These are phyloP conservation scores for Oscheius sp. DNA, from an alignment of 2,888 invertebrate species.

Conservation along the genomic window DNA sequence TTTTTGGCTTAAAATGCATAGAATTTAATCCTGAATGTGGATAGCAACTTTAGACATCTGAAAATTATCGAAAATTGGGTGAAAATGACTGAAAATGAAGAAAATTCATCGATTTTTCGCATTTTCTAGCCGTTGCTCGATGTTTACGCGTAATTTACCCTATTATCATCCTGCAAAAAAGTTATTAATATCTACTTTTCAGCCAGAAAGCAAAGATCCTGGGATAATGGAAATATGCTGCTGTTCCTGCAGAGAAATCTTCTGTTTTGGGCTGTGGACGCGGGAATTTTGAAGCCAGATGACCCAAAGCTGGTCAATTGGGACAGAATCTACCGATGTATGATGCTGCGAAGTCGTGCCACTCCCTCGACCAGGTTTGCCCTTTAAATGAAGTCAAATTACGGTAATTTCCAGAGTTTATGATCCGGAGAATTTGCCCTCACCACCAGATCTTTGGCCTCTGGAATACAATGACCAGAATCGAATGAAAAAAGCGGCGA, in stretches of 20 bases:
- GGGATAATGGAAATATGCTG: conserved; percentile 4
- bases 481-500: too few relatives aligned
- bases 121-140: too few relatives aligned
- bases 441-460: not conserved
- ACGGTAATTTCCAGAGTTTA: not conserved
- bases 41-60: too few relatives aligned
- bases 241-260: conserved; percentile 1
- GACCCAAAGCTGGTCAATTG: not conserved
- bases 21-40: too few relatives aligned
- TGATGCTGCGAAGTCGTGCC: not conserved
- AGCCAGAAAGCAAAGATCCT: not conserved
- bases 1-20: too few relatives aligned
- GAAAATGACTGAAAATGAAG: too few relatives aligned
- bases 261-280: not conserved
- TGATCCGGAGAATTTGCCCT: not conserved
- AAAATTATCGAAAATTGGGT: too few relatives aligned
- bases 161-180: too few relatives aligned
- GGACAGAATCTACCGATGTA: conserved; percentile 1
- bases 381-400: too few relatives aligned
- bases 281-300: not conserved
- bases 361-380: not conserved
- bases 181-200: not conserved
- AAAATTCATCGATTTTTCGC: too few relatives aligned
- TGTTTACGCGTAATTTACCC: too few relatives aligned
- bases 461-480: too few relatives aligned